Conservation (phyloP, 1,140 invertebrate species). For the Probaryconus sp. region DNA sequence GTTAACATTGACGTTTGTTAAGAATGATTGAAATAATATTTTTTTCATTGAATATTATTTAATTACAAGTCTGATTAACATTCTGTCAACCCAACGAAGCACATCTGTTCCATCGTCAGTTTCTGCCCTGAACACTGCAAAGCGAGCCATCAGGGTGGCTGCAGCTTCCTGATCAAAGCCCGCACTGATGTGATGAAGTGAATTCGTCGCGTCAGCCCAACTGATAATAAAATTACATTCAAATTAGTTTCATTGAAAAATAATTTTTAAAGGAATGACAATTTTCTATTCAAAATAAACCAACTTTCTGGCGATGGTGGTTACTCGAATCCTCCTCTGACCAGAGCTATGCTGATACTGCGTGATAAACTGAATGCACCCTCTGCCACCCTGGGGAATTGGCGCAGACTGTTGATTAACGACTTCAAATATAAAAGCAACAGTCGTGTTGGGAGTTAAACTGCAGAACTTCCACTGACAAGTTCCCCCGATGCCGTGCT, state of each 20-base stretch:
- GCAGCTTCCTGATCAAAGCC: slow-evolving; percentile 99
- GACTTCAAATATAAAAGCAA: slow-evolving; percentile 98
- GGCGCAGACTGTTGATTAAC: slow-evolving; percentile 97
- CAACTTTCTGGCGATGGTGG: slow-evolving; percentile 96
- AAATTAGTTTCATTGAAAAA: too few species aligned
- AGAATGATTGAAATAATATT: background rate
- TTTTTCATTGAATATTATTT: background rate
- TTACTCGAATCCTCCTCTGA: slow-evolving; percentile 95
- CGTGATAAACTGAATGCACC: slow-evolving; percentile 98
- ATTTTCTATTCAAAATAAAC: background rate
- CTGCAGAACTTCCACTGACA: slow-evolving; percentile 99
- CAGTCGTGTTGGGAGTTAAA: slow-evolving; percentile 93
- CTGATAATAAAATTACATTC: slow-evolving; percentile 72
- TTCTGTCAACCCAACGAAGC: slow-evolving; percentile 98
- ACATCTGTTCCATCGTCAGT: slow-evolving; percentile 98
- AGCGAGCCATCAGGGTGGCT: slow-evolving; percentile 97
- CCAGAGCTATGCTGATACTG: slow-evolving; percentile 99
- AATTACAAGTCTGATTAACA: slow-evolving; percentile 95
- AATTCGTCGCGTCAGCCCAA: slow-evolving; percentile 90
- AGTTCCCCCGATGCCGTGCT: slow-evolving; percentile 97
- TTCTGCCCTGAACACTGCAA: slow-evolving; percentile 97
- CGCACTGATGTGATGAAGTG: slow-evolving; percentile 89
- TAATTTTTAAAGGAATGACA: background rate
- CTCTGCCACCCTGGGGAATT: slow-evolving; percentile 95
- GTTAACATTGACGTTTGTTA: too few species aligned